Evolutionary conservation across 2,888 invertebrate genomes (phyloP), one percentile per base, ranked within the genome.

Genomic region (Atethmia centrago): DNA sequence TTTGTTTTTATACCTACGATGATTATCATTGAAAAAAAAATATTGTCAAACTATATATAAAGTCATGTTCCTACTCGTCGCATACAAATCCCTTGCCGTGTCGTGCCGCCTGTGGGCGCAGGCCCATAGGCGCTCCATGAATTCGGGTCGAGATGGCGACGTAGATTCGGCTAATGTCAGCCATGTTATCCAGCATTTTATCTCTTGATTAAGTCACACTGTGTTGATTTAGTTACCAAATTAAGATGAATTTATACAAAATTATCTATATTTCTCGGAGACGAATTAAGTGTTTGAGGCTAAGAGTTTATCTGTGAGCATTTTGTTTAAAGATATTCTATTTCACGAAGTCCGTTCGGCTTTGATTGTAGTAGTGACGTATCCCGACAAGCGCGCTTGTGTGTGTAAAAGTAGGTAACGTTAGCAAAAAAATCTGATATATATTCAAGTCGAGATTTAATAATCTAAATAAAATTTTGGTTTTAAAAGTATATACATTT

Each of bases 131-230:
- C 71, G 28, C 62, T 78, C 53, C 5, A 64, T 55, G 82, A 65
- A 85, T 85, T 74, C 55, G 82, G 84, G 86, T 64, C 84, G 58
- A 36, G 42, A 64, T 70, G 64, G 58, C 62, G 31, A 58, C 47
- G 42, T 16, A 21, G 74, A 64, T 82, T 74, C 8, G 21, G 28
- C 51, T 73, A 74, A 85, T 80, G 83, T 74, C 77, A 71, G 64
- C 55, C 51, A 77, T 86, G 61, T 67, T 71, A 58, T 66, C 58
- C 45, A 68, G 19, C 49, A 65, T 75, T 75, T 69, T 55, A 81
- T 83, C 70, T 65, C 25, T 55, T 66, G 63, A 74, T 74, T 67
- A 79, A 79, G 74, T 47, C 65, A 55, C 79, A 56, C 66, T 45
- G 19, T 56, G n/a, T 64, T 67, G 40, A 61, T 59, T 62, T 42